phyloP scores from a whole-genome alignment of 1,140 invertebrate genomes.

The Rhynchophorus ferrugineus region DNA sequence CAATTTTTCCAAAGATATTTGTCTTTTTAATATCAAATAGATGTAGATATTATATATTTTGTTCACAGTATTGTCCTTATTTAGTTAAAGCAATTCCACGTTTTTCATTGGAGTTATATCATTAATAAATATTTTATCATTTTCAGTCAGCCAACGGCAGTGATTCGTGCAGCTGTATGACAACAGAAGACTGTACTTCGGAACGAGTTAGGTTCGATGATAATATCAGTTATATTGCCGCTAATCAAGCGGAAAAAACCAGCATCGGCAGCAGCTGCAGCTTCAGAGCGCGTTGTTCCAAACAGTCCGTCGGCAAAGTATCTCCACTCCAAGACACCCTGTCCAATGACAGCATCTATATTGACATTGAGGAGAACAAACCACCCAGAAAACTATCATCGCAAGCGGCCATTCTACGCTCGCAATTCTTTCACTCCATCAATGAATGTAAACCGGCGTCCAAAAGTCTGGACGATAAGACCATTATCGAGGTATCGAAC shows the following conservation, averaged over 20 bases:
- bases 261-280: slow-evolving; percentile 40
- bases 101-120: too few species aligned
- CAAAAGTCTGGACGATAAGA: slow-evolving; percentile 35
- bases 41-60: too few species aligned
- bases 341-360: slow-evolving; percentile 36
- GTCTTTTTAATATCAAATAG: too few species aligned
- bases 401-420: slow-evolving; percentile 33
- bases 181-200: slow-evolving; percentile 51
- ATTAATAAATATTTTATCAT: too few species aligned
- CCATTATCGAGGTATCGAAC: slow-evolving; percentile 38
- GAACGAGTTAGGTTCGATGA: slow-evolving; percentile 53
- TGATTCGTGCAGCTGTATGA: slow-evolving; percentile 36
- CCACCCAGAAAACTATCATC: slow-evolving; percentile 29
- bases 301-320: slow-evolving; percentile 14
- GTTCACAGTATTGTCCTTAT: too few species aligned
- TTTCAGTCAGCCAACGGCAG: slow-evolving; percentile 33
- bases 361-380: slow-evolving; percentile 34
- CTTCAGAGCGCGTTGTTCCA: slow-evolving; percentile 29
- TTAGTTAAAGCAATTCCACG: too few species aligned
- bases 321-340: slow-evolving; percentile 28
- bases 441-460: slow-evolving; percentile 28
- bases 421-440: slow-evolving; percentile 35
- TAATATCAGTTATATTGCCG: slow-evolving; percentile 41
- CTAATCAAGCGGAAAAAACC: slow-evolving; percentile 33
- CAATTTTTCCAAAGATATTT: too few species aligned